phyloP scores from a whole-genome alignment of 2,113 vertebrate genomes.

The Rallus limicola region DNA sequence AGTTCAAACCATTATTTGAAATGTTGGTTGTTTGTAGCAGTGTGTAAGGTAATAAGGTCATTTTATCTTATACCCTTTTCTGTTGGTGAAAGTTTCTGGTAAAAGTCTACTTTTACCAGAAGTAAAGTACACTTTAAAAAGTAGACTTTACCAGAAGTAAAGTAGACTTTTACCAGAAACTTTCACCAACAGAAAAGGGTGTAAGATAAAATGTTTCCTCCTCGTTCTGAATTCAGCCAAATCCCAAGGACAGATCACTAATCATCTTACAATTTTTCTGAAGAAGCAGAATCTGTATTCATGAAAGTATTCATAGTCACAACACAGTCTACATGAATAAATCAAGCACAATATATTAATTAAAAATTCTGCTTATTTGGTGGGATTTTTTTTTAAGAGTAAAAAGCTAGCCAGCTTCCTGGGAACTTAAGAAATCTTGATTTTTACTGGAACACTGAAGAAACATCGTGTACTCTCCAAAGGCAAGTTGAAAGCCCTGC shows the following conservation, averaged over 20 bases:
- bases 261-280: not conserved
- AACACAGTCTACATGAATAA: not conserved
- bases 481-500: not conserved
- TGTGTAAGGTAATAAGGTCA: too few species aligned
- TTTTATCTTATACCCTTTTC: too few species aligned
- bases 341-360: not conserved
- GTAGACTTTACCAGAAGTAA: too few species aligned
- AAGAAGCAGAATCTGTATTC: not conserved
- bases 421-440: not conserved
- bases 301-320: not conserved
- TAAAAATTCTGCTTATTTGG: not conserved
- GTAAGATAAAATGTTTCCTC: not conserved
- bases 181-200: not conserved
- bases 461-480: not conserved
- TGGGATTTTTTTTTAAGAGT: not conserved
- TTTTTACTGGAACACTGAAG: not conserved
- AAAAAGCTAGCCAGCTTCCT: not conserved
- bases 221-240: not conserved
- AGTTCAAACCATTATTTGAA: not conserved
- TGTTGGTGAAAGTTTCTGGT: too few species aligned
- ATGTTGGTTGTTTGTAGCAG: not conserved
- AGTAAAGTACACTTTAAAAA: too few species aligned
- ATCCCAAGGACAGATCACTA: not conserved
- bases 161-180: not conserved
- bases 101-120: not conserved